Evolutionary conservation across 2,888 invertebrate genomes (phyloP), one percentile per base, ranked within the genome.

Genomic region (Drosophila testacea): DNA sequence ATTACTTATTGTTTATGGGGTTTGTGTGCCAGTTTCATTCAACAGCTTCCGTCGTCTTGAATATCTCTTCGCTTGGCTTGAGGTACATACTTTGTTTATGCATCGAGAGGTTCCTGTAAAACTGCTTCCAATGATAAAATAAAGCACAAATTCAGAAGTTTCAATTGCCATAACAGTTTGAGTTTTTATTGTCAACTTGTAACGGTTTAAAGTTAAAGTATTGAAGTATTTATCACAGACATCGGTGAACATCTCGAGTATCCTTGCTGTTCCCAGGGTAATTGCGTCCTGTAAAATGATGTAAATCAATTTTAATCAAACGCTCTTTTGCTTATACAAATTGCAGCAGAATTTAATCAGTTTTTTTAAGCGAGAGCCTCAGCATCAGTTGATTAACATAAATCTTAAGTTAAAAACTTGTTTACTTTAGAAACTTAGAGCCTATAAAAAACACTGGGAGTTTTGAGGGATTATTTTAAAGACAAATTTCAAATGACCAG

Each of bases 11-110:
- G 48, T 64, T 76, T 76, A 67, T 77, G 67, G 77, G 75, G 77
- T 71, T 61, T 76, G 67, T 76, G 75, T 77, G 75, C 75, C 77
- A 76, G 72, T 71, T 76, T 70, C 52, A 46, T 32, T 32, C 47
- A 39, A 52, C 36, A 28, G 74, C 69, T 73, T 74, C 69, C 77
- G 77, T 67, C 54, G 64, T 61, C 66, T 75, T 34, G n/a, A 28
- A 60, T 68, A 47, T 68, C 41, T 9, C 36, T 36, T n/a, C 59
- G 44, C 44, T 59, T 55, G 41, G 66, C 27, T 52, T 48, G 41
- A 46, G 47, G 22, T 22, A 22, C 22, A 22, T 22, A 22, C 2
- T 38, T 63, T 30, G 11, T 64, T 42, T 50, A 16, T 48, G 48
- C 42, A 30, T 60, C 36, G 38, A 42, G 46, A 42, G 46, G 61